Conservation (phyloP, 2,113 vertebrate genomes). For the Ophiodon elongatus region DNA sequence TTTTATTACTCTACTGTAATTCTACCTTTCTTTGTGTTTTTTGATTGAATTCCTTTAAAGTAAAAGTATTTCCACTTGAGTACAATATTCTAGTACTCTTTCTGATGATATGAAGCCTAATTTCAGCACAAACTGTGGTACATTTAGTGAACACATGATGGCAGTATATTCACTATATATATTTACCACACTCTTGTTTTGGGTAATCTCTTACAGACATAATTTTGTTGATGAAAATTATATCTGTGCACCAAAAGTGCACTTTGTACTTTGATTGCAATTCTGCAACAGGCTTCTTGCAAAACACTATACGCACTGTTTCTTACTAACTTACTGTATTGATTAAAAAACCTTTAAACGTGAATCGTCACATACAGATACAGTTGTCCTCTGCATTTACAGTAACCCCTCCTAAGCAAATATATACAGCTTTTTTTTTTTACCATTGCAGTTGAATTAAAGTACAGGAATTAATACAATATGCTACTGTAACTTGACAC, state of each 20-base stretch:
- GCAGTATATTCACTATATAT: conserved; percentile 3
- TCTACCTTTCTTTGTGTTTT: not conserved
- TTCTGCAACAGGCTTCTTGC: not conserved
- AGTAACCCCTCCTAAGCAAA: not conserved
- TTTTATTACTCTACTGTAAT: not conserved
- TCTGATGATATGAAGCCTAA: not conserved
- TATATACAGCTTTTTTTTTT: too few relatives aligned
- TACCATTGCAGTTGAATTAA: not conserved
- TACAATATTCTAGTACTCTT: not conserved
- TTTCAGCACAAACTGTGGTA: not conserved
- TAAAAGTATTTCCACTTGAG: not conserved
- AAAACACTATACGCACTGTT: not conserved
- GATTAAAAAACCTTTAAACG: not conserved
- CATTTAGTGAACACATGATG: conserved; percentile 24
- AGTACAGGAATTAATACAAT: too few relatives aligned
- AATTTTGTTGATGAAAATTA: not conserved
- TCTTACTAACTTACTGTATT: not conserved
- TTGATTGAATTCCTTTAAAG: not conserved
- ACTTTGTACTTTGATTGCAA: not conserved
- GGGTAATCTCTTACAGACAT: not conserved
- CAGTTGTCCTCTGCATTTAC: not conserved
- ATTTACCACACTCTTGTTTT: not conserved
- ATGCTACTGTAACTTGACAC: too few relatives aligned
- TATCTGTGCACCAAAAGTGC: not conserved
- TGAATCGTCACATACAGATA: not conserved